Conservation (phyloP, 2,113 vertebrate genomes). For the Halcyon malimbica region DNA sequence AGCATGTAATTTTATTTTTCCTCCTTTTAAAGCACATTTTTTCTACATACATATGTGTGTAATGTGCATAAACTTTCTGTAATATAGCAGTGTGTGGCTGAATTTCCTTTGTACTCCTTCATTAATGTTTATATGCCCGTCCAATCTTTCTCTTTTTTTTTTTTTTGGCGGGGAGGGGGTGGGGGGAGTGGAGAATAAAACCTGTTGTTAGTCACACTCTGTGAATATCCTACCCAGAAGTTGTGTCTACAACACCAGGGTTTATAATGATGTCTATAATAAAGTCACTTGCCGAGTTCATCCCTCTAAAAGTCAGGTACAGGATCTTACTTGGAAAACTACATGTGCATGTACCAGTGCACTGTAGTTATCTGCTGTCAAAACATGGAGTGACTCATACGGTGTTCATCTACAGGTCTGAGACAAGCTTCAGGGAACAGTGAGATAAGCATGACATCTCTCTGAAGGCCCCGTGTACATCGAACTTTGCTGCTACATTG, state of each 20-base stretch:
- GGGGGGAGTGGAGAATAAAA: background rate
- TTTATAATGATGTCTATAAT: background rate
- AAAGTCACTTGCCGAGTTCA: background rate
- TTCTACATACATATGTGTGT: background rate
- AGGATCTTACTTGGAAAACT: background rate
- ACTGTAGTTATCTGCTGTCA: background rate
- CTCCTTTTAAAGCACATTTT: background rate
- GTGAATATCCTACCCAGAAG: background rate
- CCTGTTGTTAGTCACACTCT: background rate
- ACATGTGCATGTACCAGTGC: background rate
- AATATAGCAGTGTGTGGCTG: background rate
- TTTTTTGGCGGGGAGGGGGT: background rate
- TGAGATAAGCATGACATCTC: background rate
- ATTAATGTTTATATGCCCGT: background rate
- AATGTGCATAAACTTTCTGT: background rate
- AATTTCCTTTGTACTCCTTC: background rate
- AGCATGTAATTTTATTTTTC: background rate
- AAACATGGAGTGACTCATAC: background rate
- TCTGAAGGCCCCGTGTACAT: background rate
- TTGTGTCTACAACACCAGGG: background rate
- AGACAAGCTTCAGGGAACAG: background rate
- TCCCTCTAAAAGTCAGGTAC: background rate
- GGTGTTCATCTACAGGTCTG: background rate
- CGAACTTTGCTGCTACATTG: accelerated
- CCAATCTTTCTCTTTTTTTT: background rate